Conservation (phyloP, 2,888 invertebrate species). For the Enchytraeus crypticus region DNA sequence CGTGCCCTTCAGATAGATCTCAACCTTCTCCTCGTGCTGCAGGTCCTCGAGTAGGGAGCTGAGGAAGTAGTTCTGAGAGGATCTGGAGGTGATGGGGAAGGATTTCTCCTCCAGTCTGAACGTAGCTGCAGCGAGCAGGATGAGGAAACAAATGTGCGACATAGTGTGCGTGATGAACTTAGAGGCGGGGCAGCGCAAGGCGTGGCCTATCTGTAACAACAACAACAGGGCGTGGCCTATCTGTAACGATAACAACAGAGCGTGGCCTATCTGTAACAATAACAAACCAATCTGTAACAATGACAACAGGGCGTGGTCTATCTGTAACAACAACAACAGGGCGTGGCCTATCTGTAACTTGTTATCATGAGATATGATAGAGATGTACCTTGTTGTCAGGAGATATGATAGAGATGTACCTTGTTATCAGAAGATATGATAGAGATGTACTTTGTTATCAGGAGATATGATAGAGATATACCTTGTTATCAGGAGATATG, state of each 20-base stretch:
- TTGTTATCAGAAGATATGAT: no score
- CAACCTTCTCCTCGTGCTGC: slow-evolving; percentile 26
- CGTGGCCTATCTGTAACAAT: slow-evolving; percentile 43
- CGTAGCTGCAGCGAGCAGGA: slow-evolving; percentile 61
- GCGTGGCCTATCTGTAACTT: no score
- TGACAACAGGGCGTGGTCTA: no score
- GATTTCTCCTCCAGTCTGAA: slow-evolving; percentile 39
- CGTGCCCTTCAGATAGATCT: slow-evolving; percentile 14
- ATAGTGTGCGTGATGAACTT: slow-evolving; percentile 63
- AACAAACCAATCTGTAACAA: slow-evolving; percentile 45
- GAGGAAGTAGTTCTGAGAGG: slow-evolving; percentile 28
- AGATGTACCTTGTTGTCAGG: no score
- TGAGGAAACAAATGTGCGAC: slow-evolving; percentile 61
- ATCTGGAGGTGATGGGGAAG: slow-evolving; percentile 27
- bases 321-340: no score
- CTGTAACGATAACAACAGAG: slow-evolving; percentile 44
- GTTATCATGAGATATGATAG: no score
- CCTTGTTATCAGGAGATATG: no score
- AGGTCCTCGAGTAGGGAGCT: slow-evolving; percentile 32
- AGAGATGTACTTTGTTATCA: no score
- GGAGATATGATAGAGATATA: no score
- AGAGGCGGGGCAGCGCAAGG: slow-evolving; percentile 58
- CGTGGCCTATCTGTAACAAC: slow-evolving; percentile 43
- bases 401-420: no score
- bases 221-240: slow-evolving; percentile 45